Conservation (phyloP, 2,113 vertebrate genomes). For the Pollachius pollachius region DNA sequence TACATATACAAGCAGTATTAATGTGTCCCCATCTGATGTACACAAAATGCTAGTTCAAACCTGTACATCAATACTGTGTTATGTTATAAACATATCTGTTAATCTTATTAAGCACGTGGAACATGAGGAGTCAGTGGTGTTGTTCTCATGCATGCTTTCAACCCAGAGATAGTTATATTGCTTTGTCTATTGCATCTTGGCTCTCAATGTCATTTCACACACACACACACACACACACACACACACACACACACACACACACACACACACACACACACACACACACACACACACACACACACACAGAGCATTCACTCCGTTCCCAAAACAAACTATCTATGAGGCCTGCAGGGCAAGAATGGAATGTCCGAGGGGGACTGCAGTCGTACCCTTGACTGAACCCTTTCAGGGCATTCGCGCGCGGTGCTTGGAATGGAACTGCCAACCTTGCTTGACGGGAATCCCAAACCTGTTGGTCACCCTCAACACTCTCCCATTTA, state of each 20-base stretch:
- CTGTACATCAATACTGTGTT: too few relatives aligned
- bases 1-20: too few relatives aligned
- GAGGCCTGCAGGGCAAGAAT: constrained; percentile 41
- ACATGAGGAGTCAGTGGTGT: neutral
- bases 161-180: too few relatives aligned
- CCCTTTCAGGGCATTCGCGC: neutral
- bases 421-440: neutral
- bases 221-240: neutral
- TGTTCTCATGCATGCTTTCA: too few relatives aligned
- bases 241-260: neutral
- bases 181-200: too few relatives aligned
- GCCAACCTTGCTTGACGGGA: constrained; percentile 42
- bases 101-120: neutral
- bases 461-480: neutral
- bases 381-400: constrained; percentile 37
- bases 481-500: neutral
- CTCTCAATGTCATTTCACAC: too few relatives aligned
- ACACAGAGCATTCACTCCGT: neutral
- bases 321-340: constrained; percentile 8
- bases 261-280: too few relatives aligned
- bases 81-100: neutral
- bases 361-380: constrained; percentile 17
- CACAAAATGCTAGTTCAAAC: too few relatives aligned
- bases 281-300: neutral
- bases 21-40: too few relatives aligned